Evolutionary conservation across 2,888 invertebrate genomes (phyloP).

Genomic region (Epinotia bilunana): DNA sequence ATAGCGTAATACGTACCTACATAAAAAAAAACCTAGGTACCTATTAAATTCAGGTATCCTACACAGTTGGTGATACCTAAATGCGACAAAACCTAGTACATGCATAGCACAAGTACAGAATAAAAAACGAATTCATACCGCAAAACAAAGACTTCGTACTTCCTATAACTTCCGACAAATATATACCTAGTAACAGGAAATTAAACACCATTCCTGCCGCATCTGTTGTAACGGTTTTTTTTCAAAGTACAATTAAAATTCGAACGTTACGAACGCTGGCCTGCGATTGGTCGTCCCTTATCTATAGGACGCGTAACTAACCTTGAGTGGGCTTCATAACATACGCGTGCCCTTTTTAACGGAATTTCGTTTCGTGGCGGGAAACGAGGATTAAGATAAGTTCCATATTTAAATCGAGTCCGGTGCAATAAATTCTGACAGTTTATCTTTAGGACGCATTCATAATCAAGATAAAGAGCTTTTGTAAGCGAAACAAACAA

Average conservation of each 20-base stretch:
- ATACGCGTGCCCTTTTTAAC: constrained; percentile 66
- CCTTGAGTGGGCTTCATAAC: constrained; percentile 68
- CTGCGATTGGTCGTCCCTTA: constrained; percentile 75
- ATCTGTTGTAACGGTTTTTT: constrained; percentile 48
- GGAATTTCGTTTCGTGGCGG: constrained; percentile 56
- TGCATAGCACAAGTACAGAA: background rate
- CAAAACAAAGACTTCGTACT: background rate
- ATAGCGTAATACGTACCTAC: background rate
- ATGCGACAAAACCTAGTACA: too few relatives aligned
- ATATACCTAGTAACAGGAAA: constrained; percentile 6
- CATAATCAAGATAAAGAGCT: constrained; percentile 24
- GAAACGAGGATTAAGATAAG: constrained; percentile 35
- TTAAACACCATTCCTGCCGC: constrained; percentile 38
- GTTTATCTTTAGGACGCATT: constrained; percentile 3
- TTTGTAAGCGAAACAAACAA: constrained; percentile 17
- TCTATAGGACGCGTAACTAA: constrained; percentile 67
- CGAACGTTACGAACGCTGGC: constrained; percentile 67
- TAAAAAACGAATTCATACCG: background rate
- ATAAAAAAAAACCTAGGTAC: background rate
- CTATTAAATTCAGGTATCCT: too few relatives aligned
- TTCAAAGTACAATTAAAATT: constrained; percentile 55
- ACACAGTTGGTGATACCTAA: too few relatives aligned
- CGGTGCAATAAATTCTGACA: constrained; percentile 9
- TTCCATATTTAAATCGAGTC: constrained; percentile 15
- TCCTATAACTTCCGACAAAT: background rate